Conservation (phyloP, 2,113 vertebrate species). For the Brachypteracias leptosomus region DNA sequence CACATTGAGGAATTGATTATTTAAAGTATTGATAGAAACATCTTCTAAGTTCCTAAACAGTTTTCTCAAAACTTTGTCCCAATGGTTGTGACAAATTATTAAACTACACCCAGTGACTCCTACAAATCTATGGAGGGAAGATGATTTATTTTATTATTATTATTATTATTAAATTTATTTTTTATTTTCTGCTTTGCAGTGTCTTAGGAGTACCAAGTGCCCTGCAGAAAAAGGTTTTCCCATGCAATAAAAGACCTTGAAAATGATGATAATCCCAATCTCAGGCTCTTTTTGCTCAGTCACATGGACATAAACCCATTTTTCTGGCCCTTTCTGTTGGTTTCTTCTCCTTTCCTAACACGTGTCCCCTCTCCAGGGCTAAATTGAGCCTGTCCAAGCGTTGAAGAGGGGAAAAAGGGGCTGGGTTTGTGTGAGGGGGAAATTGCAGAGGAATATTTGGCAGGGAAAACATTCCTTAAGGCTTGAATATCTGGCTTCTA, state of each 20-base stretch:
- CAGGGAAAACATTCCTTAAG: background rate
- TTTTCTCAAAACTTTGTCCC: background rate
- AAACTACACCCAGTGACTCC: background rate
- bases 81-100: background rate
- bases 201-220: background rate
- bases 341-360: background rate
- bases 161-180: too few relatives aligned
- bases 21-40: background rate
- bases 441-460: background rate
- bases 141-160: too few relatives aligned
- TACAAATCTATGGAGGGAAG: background rate
- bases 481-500: background rate
- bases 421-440: background rate
- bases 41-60: fast-evolving
- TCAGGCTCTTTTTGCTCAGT: slow-evolving; percentile 46
- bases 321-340: background rate
- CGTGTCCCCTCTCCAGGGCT: background rate
- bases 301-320: background rate
- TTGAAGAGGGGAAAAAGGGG: background rate
- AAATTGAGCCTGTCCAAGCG: background rate
- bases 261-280: background rate
- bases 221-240: background rate
- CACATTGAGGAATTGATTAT: background rate
- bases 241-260: background rate
- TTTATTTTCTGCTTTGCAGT: background rate